These are phyloP conservation scores for Henricia sp. DNA, from an alignment of 53 echinoderm and acorn worm species.

Conservation along the genomic window DNA sequence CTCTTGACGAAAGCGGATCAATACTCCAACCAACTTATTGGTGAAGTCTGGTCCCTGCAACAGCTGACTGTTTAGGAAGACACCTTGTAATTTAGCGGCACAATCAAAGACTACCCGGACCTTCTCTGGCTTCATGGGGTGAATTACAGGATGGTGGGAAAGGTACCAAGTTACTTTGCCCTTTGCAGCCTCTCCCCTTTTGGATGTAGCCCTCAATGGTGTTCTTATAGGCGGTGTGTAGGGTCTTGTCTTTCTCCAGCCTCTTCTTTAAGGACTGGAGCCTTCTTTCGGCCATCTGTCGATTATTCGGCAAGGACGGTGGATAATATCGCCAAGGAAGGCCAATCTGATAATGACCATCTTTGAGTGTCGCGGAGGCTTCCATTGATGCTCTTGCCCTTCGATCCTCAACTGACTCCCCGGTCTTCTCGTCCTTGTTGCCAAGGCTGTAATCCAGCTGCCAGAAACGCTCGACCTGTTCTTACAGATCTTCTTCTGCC, in stretches of 20 bases:
- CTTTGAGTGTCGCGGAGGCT: constrained; percentile 27
- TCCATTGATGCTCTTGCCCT: constrained; percentile 64
- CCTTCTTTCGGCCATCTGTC: constrained; percentile 55
- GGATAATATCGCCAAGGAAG: constrained; percentile 68
- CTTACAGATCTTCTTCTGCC: constrained; percentile 45
- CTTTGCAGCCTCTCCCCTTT: constrained; percentile 11
- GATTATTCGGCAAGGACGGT: constrained; percentile 65
- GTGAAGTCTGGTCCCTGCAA: constrained; percentile 73
- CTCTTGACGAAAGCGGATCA: constrained; percentile 64
- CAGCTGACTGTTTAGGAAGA: constrained; percentile 59
- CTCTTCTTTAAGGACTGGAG: constrained; percentile 59
- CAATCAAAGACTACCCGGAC: constrained; percentile 55
- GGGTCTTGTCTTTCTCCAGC: constrained; percentile 40
- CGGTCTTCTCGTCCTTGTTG: constrained; percentile 15
- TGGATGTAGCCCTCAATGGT: constrained; percentile 35
- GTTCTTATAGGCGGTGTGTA: constrained; percentile 41
- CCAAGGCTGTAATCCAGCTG: constrained; percentile 49
- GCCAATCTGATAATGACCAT: constrained; percentile 73
- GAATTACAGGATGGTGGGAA: constrained; percentile 67
- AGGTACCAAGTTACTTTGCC: constrained; percentile 64
- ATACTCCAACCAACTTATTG: constrained; percentile 67
- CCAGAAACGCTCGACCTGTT: constrained; percentile 71
- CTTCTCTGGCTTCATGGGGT: constrained; percentile 60
- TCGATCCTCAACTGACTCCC: constrained; percentile 69
- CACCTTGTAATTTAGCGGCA: constrained; percentile 34